Percentiles rank a stretch among this genome's conserved stretches.
phyloP scores from a whole-genome alignment of 2,888 invertebrate species.

The Thysanoteuthis rhombus region DNA sequence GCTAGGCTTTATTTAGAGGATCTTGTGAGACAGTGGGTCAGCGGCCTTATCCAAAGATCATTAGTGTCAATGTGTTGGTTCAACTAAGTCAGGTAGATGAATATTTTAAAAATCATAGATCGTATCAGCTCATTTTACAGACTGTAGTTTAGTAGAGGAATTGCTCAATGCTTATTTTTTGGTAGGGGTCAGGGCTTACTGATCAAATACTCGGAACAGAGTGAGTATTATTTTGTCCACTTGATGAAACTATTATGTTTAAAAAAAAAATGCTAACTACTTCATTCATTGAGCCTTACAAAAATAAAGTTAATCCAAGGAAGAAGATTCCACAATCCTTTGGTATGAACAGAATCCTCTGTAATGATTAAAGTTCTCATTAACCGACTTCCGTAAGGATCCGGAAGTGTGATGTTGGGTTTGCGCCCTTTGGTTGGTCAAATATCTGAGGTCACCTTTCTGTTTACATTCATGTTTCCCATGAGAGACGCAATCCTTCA shows the following conservation, averaged over 20 bases:
- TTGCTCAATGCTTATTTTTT: no score
- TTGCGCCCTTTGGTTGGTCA: neutral
- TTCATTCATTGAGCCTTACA: neutral
- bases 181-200: no score
- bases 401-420: neutral
- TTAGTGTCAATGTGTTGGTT: no score
- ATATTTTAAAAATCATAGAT: no score
- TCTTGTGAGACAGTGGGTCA: no score
- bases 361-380: conserved; percentile 12
- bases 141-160: no score
- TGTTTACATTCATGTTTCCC: neutral
- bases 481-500: neutral
- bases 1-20: no score
- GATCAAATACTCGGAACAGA: no score
- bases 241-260: neutral
- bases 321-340: neutral
- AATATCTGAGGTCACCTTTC: neutral
- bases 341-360: neutral
- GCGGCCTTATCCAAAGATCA: no score
- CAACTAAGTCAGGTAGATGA: no score
- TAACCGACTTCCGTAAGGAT: neutral
- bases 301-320: neutral
- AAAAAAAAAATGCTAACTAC: neutral
- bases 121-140: no score
- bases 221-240: neutral